Evolutionary conservation across 1,140 invertebrate genomes (phyloP).

Genomic region (Venturia canescens): DNA sequence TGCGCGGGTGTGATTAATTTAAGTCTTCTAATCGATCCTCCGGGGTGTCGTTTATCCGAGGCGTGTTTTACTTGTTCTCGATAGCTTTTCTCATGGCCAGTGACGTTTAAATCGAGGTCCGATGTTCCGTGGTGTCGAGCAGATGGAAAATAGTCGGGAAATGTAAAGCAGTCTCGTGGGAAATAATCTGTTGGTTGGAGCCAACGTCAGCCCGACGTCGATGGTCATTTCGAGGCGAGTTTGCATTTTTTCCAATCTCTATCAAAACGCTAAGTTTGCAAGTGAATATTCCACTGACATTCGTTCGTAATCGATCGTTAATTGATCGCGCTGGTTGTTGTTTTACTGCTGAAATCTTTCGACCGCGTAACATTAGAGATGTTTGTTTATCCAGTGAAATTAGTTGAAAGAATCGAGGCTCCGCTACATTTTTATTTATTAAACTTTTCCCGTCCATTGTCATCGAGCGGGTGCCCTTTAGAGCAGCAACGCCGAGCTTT

Average conservation of each 20-base stretch:
- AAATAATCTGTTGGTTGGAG: too few relatives aligned
- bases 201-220: too few relatives aligned
- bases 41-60: conserved; percentile 20
- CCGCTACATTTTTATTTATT: background rate
- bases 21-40: conserved; percentile 31
- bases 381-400: background rate
- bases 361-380: too few relatives aligned
- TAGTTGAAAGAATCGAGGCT: background rate
- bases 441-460: background rate
- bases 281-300: too few relatives aligned
- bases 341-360: too few relatives aligned
- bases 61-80: background rate
- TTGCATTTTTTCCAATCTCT: too few relatives aligned
- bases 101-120: background rate
- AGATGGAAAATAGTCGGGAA: background rate
- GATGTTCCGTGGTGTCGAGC: background rate
- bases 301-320: too few relatives aligned
- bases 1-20: conserved; percentile 33
- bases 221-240: too few relatives aligned
- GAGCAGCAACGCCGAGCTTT: background rate
- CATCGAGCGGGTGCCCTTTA: background rate
- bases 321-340: too few relatives aligned
- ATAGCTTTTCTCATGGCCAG: conserved; percentile 19
- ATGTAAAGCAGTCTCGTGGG: background rate
- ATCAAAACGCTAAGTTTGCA: too few relatives aligned